Base-by-base conservation (phyloP, 2,113 vertebrate species). In the Reinhardtius hippoglossoides region DNA sequence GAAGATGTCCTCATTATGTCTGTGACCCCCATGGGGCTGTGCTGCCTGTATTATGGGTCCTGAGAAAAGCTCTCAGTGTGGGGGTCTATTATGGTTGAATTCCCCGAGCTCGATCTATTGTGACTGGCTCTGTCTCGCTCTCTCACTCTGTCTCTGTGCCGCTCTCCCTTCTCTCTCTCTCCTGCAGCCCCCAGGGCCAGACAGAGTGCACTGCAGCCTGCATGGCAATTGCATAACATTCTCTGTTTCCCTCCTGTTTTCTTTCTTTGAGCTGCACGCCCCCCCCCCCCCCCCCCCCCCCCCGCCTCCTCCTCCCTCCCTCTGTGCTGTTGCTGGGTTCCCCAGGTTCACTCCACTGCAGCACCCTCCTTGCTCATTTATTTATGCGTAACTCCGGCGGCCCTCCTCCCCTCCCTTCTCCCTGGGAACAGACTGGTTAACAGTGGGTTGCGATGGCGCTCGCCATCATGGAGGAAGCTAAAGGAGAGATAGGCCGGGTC, bases 181-280 rank as follows among this genome's bases (percentile, higher is more conserved):
- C 46, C 71, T 76, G 68, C 82, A 80, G 67, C 76, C 76, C 72
- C 67, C 80, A 75, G 62, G 82, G 86, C 89, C 81, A 93, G 89
- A 91, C 83, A 76, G 68, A 74, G 83, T 76, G 76, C 78, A 82
- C 86, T 88, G 85, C 92, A 89, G 89, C 73, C 82, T 91, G 89
- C 84, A 90, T 88, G 74, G 84, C 81, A 87, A 88, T 93, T 94
- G 87, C 89, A 91, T 93, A 93, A 94, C 69, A 20, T 63, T 82
- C 68, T 91, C 57, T 77, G 78, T 81, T 72, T 87, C 62, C 72
- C 40, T 74, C 76, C 74, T 80, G 63, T 77, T 67, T 58, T 73
- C 66, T 78, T 68, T 74, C 62, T 85, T 31, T 83, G 23, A 71
- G 61, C 72, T 16, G 60, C 37, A n/a, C 50, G 3, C 5, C 67